Conservation (phyloP, 2,113 vertebrate genomes). For the Pomatorhinus ruficollis region DNA sequence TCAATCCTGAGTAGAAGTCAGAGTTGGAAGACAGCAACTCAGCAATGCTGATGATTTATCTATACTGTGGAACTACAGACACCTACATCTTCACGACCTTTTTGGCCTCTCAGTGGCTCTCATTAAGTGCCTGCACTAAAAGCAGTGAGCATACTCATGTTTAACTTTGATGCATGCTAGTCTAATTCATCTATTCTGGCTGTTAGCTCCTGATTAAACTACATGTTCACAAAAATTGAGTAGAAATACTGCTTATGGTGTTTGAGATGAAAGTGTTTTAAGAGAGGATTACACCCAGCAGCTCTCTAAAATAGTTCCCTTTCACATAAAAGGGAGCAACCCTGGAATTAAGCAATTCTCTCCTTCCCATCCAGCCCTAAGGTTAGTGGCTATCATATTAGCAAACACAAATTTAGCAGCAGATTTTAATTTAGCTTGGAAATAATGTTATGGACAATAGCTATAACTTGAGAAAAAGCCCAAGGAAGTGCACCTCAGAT, state of each 20-base stretch:
- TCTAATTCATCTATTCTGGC: neutral
- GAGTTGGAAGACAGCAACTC: neutral
- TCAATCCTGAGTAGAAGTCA: neutral
- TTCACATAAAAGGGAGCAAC: neutral
- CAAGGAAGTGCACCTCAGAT: neutral
- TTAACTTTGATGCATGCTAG: neutral
- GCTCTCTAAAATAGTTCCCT: neutral
- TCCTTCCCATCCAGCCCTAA: neutral
- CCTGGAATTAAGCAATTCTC: neutral
- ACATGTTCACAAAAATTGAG: neutral
- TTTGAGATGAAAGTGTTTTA: neutral
- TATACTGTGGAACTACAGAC: neutral
- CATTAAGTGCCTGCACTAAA: neutral
- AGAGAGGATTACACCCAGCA: neutral
- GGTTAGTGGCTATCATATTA: neutral
- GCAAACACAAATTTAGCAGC: neutral
- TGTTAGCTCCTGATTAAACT: neutral
- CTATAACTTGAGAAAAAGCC: neutral
- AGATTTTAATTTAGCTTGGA: neutral
- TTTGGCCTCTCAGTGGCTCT: neutral
- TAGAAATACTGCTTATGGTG: neutral
- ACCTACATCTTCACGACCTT: neutral
- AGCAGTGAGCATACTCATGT: neutral
- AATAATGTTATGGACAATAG: neutral
- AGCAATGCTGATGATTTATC: neutral